Conservation (phyloP, 2,888 invertebrate species). For the Agriopis leucophaearia region DNA sequence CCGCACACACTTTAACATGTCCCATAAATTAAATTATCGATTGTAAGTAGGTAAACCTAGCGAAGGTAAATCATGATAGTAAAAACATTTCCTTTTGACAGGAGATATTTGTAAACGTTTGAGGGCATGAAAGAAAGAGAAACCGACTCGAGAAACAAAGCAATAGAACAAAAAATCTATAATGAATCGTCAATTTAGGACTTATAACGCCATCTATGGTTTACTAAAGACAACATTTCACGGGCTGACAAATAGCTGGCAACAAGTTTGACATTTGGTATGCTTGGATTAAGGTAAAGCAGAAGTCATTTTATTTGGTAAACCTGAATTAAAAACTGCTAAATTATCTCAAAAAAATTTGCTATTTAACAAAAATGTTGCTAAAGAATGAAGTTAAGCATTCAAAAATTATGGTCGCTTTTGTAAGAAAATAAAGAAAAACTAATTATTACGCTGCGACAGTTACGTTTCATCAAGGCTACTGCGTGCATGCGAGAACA, state of each 20-base stretch:
- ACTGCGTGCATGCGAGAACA: slow-evolving; percentile 65
- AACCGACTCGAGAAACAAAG: slow-evolving; percentile 61
- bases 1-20: slow-evolving; percentile 62
- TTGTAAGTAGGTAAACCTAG: neutral
- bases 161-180: slow-evolving; percentile 52
- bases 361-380: neutral
- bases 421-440: neutral
- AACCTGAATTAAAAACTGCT: neutral
- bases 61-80: slow-evolving; percentile 20
- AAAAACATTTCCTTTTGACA: slow-evolving; percentile 36
- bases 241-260: slow-evolving; percentile 39
- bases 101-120: slow-evolving; percentile 48
- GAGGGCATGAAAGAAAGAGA: slow-evolving; percentile 64
- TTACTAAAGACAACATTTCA: slow-evolving; percentile 33
- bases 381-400: neutral
- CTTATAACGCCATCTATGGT: slow-evolving; percentile 72
- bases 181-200: slow-evolving; percentile 33
- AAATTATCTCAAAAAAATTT: neutral
- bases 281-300: slow-evolving; percentile 62
- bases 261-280: slow-evolving; percentile 56
- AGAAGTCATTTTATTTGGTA: neutral
- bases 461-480: slow-evolving; percentile 61
- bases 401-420: neutral
- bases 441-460: neutral
- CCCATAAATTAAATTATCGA: slow-evolving; percentile 34